Conservation (phyloP, 2,888 invertebrate species). For the Napeogenes inachia region DNA sequence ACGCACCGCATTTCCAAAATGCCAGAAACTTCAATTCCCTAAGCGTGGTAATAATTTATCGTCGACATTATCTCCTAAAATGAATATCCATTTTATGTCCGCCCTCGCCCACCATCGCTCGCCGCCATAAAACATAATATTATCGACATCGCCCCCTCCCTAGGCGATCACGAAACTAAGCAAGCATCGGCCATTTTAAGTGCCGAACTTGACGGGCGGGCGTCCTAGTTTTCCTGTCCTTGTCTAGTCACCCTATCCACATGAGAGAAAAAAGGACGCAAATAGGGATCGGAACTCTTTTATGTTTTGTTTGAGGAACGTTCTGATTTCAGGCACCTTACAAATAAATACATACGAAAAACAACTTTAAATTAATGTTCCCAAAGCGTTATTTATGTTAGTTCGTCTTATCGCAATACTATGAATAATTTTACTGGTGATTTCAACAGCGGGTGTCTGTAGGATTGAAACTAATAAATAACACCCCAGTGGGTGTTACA, state of each 20-base stretch:
- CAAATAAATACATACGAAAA: constrained; percentile 38
- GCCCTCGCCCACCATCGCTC: constrained; percentile 53
- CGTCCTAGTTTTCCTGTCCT: constrained; percentile 42
- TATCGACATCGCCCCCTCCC: constrained; percentile 74
- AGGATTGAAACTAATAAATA: constrained; percentile 27
- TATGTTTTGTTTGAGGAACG: constrained; percentile 55
- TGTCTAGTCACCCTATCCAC: constrained; percentile 36
- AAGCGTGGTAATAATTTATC: constrained; percentile 66
- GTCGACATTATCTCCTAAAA: constrained; percentile 68
- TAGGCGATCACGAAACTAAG: constrained; percentile 75
- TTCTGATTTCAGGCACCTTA: constrained; percentile 54
- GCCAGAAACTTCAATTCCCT: constrained; percentile 52
- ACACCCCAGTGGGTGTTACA: constrained; percentile 19
- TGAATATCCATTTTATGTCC: constrained; percentile 70
- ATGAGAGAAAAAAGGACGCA: constrained; percentile 41
- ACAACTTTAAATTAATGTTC: constrained; percentile 25
- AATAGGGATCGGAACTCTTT: constrained; percentile 56
- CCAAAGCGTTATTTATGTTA: constrained; percentile 28
- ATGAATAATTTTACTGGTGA: constrained; percentile 31
- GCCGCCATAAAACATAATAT: constrained; percentile 73
- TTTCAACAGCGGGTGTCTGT: constrained; percentile 30
- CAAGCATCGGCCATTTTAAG: constrained; percentile 72
- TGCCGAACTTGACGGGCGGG: constrained; percentile 64
- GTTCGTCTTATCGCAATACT: constrained; percentile 28
- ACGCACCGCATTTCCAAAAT: constrained; percentile 29